A percentile compares a stretch with the other conserved stretches of the same genome.
Evolutionary conservation across 2,888 invertebrate genomes (phyloP).

Genomic region (Criorhina ranunculi): DNA sequence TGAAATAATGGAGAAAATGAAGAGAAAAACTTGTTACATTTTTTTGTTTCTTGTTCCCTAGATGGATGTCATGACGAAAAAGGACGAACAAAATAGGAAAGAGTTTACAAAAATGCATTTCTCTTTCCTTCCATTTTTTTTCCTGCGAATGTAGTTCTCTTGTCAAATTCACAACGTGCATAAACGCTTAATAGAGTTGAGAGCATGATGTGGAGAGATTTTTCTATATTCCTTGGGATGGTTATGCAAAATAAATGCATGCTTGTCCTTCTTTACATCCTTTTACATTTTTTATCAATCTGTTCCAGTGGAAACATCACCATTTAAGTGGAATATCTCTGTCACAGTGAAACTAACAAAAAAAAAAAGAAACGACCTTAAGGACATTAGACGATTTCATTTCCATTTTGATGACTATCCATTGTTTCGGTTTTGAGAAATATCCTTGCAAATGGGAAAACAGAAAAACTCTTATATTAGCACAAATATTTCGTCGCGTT

Average conservation of each 20-base stretch:
- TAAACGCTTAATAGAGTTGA: conserved; percentile 46
- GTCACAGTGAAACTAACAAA: conserved; percentile 14
- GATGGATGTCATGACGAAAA: conserved; percentile 42
- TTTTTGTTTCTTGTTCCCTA: conserved; percentile 12
- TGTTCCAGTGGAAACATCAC: conserved; percentile 42
- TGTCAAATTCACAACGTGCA: conserved; percentile 37
- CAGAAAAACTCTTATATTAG: not conserved
- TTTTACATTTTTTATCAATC: conserved; percentile 38
- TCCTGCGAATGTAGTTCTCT: conserved; percentile 40
- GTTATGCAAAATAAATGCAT: conserved; percentile 1
- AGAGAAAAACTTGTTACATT: conserved; percentile 32
- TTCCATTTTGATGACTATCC: conserved; percentile 67
- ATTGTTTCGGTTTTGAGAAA: conserved; percentile 46
- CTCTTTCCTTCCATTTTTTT: conserved; percentile 1
- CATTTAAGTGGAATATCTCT: conserved; percentile 63
- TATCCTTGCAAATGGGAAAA: conserved; percentile 41
- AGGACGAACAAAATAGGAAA: not conserved
- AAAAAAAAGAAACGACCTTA: conserved; percentile 32
- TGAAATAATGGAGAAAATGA: conserved; percentile 52
- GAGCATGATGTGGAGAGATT: not conserved
- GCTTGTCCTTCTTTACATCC: conserved; percentile 24
- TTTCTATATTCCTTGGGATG: not conserved
- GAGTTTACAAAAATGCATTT: conserved; percentile 11
- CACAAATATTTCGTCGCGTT: conserved; percentile 8
- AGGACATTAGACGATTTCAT: conserved; percentile 63